These are phyloP conservation scores for Pammene aurita DNA, from an alignment of 2,888 invertebrate species.

Conservation along the genomic window DNA sequence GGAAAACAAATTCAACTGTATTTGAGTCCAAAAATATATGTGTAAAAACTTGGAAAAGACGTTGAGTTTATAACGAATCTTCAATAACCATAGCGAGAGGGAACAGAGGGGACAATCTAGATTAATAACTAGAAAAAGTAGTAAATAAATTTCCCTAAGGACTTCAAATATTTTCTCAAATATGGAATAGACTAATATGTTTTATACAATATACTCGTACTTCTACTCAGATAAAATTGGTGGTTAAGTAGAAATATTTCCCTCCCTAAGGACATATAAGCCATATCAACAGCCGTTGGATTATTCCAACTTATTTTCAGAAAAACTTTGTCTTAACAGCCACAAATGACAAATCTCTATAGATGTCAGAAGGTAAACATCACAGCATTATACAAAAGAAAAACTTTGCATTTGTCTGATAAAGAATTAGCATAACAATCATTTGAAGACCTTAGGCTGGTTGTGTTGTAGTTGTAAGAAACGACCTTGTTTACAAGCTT, in stretches of 20 bases:
- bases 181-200: conserved; percentile 1
- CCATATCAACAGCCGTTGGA: not conserved
- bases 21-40: not conserved
- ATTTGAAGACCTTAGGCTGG: conserved; percentile 18
- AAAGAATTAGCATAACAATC: conserved; percentile 33
- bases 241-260: not conserved
- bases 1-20: not conserved
- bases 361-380: not conserved
- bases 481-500: conserved; percentile 24
- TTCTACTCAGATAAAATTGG: not conserved
- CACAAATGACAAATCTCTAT: not conserved
- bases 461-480: conserved; percentile 6
- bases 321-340: not conserved
- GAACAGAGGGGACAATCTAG: no score
- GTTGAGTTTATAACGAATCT: not conserved
- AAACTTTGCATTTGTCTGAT: conserved; percentile 23
- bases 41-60: not conserved
- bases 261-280: not conserved
- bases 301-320: not conserved
- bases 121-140: not conserved
- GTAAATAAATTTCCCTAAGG: conserved; percentile 7
- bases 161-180: not conserved
- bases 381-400: conserved; percentile 15
- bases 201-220: no score
- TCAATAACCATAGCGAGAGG: not conserved